Conservation (phyloP, 2,888 invertebrate genomes). For the Uropetala carovei region DNA sequence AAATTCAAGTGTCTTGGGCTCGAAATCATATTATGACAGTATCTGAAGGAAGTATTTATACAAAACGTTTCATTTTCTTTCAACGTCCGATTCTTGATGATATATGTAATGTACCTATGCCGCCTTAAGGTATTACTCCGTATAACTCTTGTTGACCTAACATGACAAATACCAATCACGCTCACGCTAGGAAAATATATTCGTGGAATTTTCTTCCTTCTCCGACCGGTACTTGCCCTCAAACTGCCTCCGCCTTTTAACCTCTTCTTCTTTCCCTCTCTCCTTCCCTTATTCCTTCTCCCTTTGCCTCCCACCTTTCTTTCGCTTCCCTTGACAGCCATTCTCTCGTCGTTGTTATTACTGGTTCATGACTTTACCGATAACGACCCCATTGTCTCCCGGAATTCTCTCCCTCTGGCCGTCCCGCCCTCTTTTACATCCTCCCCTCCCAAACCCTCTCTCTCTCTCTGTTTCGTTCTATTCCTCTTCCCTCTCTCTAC, state of each 20-base stretch:
- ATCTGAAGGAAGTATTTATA: too few species aligned
- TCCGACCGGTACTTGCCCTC: background rate
- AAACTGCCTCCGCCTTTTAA: too few species aligned
- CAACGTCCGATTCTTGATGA: too few species aligned
- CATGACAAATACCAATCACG: background rate
- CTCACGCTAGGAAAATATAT: background rate
- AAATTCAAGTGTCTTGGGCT: too few species aligned
- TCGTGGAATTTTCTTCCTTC: background rate
- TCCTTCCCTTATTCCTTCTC: background rate
- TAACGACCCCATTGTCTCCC: constrained; percentile 29
- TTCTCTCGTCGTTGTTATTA: background rate
- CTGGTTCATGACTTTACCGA: constrained; percentile 24
- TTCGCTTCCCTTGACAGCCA: background rate
- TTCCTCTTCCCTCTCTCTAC: background rate
- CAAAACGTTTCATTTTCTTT: too few species aligned
- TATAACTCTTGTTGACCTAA: background rate
- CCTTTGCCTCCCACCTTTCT: background rate
- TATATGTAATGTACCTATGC: too few species aligned
- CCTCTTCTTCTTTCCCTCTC: too few species aligned
- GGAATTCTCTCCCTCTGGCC: background rate
- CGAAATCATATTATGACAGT: too few species aligned
- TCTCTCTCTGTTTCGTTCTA: background rate
- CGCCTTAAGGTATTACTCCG: background rate
- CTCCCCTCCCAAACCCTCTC: background rate
- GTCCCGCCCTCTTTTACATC: constrained; percentile 13